phyloP scores from a whole-genome alignment of 2,888 invertebrate genomes.

The Epistrophe eligans region DNA sequence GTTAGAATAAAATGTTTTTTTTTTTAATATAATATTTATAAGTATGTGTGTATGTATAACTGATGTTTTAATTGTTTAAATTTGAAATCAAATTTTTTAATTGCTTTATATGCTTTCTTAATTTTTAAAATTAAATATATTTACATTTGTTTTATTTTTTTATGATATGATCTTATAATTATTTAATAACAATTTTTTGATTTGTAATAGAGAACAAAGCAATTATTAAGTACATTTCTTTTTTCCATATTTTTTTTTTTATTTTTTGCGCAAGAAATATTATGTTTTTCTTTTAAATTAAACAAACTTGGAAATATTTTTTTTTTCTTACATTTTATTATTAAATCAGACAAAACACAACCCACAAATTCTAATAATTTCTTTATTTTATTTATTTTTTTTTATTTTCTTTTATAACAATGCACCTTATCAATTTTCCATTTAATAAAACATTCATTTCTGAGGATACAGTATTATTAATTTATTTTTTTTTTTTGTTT shows the following conservation, averaged over 20 bases:
- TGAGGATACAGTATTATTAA: slow-evolving; percentile 33
- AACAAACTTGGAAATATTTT: slow-evolving; percentile 34
- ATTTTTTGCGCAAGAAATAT: slow-evolving; percentile 12
- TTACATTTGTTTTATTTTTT: slow-evolving; percentile 46
- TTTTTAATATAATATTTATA: background rate
- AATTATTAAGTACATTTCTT: slow-evolving; percentile 63
- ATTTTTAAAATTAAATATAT: slow-evolving; percentile 47
- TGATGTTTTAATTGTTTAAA: background rate
- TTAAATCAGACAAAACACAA: slow-evolving; percentile 29
- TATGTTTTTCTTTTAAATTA: slow-evolving; percentile 24
- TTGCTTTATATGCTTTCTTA: slow-evolving; percentile 1
- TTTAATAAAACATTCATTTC: slow-evolving; percentile 44
- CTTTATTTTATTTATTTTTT: background rate
- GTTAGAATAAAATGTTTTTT: slow-evolving; percentile 15
- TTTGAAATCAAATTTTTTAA: slow-evolving; percentile 6
- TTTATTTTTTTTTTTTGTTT: slow-evolving; percentile 38
- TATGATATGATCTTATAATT: slow-evolving; percentile 41
- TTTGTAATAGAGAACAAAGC: slow-evolving; percentile 34
- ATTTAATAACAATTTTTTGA: slow-evolving; percentile 67
- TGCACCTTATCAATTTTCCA: slow-evolving; percentile 26
- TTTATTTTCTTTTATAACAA: slow-evolving; percentile 1
- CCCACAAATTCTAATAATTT: slow-evolving; percentile 17
- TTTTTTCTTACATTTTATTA: slow-evolving; percentile 14
- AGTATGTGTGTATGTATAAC: background rate
- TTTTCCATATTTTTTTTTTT: slow-evolving; percentile 1